Evolutionary conservation across 2,113 vertebrate species (phyloP).

Genomic region (Paralichthys olivaceus): DNA sequence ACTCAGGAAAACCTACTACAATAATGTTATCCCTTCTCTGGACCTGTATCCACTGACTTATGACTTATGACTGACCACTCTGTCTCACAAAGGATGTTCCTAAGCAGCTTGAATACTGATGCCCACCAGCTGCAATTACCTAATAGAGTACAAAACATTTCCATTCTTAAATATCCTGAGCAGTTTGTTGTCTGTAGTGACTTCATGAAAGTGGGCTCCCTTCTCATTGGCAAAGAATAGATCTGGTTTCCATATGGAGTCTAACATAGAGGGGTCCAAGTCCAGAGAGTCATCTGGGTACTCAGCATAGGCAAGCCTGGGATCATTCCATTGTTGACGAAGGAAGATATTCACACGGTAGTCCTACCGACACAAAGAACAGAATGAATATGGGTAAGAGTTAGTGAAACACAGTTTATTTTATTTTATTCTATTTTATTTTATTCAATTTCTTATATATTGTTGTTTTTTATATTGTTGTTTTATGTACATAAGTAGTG

Average conservation of each 20-base stretch:
- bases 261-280: conserved; percentile 96
- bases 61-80: neutral
- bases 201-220: conserved; percentile 97
- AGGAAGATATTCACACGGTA: conserved; percentile 98
- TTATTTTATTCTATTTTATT: no score
- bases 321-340: conserved; percentile 98
- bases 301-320: conserved; percentile 93
- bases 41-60: neutral
- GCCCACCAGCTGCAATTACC: conserved; percentile 71
- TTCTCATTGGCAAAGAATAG: conserved; percentile 99
- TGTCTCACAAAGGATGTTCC: neutral
- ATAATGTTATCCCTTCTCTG: neutral
- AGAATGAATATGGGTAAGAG: neutral
- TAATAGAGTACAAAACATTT: conserved; percentile 96
- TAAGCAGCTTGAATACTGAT: no score
- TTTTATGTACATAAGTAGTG: no score
- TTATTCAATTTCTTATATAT: no score
- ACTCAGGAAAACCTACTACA: neutral
- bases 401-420: neutral
- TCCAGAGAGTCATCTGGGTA: conserved; percentile 98
- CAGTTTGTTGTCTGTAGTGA: conserved; percentile 97
- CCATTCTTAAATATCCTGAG: conserved; percentile 97
- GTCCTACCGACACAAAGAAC: conserved; percentile 82
- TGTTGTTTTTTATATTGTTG: no score
- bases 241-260: conserved; percentile 99